Evolutionary conservation across 2,113 vertebrate genomes (phyloP).

Genomic region (Phocoena phocoena): DNA sequence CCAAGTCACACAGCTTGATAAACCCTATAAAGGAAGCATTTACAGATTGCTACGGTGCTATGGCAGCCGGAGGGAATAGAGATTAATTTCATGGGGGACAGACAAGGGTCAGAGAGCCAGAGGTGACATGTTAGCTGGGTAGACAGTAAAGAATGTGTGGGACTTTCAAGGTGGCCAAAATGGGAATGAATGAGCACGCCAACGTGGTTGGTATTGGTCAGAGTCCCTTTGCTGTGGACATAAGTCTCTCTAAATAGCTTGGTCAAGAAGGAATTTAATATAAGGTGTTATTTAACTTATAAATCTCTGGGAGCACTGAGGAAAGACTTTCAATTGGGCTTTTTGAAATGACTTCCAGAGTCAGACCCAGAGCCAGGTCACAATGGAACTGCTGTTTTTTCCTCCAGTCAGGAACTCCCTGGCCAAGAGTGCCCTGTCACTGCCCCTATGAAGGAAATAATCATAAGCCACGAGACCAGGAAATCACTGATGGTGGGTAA

Average conservation of each 20-base stretch:
- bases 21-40: background rate
- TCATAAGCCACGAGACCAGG: background rate
- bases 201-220: background rate
- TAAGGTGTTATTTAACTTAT: background rate
- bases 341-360: background rate
- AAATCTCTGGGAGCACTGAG: background rate
- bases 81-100: background rate
- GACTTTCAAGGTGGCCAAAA: background rate
- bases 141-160: background rate
- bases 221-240: background rate
- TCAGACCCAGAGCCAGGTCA: background rate
- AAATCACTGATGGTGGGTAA: background rate
- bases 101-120: background rate
- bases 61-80: background rate
- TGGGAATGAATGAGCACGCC: background rate
- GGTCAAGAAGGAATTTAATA: background rate
- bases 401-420: background rate
- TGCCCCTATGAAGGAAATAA: background rate
- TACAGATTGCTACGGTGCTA: background rate
- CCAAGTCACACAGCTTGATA: background rate
- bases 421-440: background rate
- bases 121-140: background rate
- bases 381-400: background rate
- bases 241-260: background rate
- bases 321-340: background rate